Evolutionary conservation across 37 sponge, comb jelly and placozoan species (phyloP).

Genomic region (Chondrilla cf. caribensis): DNA sequence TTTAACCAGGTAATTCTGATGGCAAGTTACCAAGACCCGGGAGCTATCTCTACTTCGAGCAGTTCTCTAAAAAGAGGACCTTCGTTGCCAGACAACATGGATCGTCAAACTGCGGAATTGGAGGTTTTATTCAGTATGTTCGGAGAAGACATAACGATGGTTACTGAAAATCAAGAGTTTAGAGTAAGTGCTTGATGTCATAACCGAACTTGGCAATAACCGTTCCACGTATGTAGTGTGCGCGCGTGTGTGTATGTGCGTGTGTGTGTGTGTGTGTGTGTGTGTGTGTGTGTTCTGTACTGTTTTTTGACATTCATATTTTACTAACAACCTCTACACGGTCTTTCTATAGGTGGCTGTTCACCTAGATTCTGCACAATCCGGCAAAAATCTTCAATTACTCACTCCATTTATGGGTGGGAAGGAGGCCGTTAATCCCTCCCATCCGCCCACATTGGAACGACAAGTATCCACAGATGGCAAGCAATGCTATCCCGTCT

Average conservation of each 20-base stretch:
- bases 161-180: slow-evolving; percentile 12
- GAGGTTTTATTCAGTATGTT: slow-evolving; percentile 8
- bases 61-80: neutral
- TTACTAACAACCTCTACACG: too few species aligned
- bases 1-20: too few species aligned
- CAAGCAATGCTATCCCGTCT: neutral
- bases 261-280: too few species aligned
- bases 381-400: neutral
- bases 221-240: neutral
- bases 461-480: slow-evolving; percentile 19
- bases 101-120: neutral
- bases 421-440: neutral
- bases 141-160: neutral
- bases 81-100: neutral
- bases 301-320: too few species aligned
- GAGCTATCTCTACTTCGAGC: too few species aligned
- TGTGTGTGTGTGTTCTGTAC: too few species aligned
- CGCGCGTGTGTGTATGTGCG: too few species aligned
- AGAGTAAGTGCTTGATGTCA: neutral
- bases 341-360: neutral
- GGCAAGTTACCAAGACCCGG: too few species aligned
- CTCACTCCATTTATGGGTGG: neutral
- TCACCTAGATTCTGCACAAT: neutral
- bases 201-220: neutral
- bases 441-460: neutral